Evolutionary conservation across 2,797 vertebrate species (phyloP), one percentile per base, ranked within the genome.

Genomic region (Sebastes cheni): DNA sequence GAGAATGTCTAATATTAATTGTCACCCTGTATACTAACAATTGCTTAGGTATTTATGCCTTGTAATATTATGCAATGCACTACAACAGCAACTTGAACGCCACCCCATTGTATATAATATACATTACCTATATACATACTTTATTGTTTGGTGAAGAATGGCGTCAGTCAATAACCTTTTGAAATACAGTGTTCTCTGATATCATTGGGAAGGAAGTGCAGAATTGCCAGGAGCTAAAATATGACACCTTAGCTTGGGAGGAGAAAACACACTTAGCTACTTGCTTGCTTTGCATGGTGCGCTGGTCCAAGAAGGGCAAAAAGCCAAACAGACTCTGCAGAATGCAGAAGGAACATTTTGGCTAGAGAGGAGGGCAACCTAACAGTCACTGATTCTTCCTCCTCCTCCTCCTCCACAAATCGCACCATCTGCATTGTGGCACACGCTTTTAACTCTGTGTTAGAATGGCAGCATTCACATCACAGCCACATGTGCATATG

Each of bases 221-320:
- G 54, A 77, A 59, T 36, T 75, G 39, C 71, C 75, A 46, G 67
- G 6, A 80, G 77, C 75, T 80, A 79, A 77, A 85, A 81, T 83
- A 85, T 70, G 67, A 84, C 50, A 86, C 72, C 14, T 74, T 34
- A 30, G 70, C 58, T 60, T 55, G 7, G 55, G 62, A 62, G 67
- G 59, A 60, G 39, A 69, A 72, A 80, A 70, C 27, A 12, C 54
- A 56, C 67, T 65, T 69, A 20, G 16, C 42, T 20, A 50, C 42
- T 0, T 50, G 56, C 60, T 80, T 34, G 66, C 74, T 81, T 87
- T 76, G 81, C 23, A 64, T 54, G 52, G 50, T 76, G 60, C 55
- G 67, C 14, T 79, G 25, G 42, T 87, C 18, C 20, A 69, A 76
- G 78, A 71, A 58, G 34, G 14, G 42, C 22, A 58, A 72, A 77